These are phyloP conservation scores for Seriola rivoliana DNA, from an alignment of 2,113 vertebrate genomes.

Conservation along the genomic window DNA sequence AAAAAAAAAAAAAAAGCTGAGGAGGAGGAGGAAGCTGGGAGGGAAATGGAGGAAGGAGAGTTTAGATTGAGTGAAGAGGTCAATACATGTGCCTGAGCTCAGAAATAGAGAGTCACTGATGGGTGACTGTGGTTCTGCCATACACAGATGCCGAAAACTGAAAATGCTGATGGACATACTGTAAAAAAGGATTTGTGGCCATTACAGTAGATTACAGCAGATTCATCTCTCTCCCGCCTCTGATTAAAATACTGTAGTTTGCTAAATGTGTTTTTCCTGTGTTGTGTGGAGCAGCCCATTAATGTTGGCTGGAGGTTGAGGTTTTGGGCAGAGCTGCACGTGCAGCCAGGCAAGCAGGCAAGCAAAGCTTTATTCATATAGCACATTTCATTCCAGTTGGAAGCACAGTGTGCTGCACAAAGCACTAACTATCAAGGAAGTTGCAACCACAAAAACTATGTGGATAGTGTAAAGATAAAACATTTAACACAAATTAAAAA, in stretches of 20 bases:
- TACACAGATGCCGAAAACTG: background rate
- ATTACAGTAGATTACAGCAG: conserved; percentile 1
- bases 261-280: background rate
- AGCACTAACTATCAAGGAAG: too few relatives aligned
- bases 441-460: too few relatives aligned
- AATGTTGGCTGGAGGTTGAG: background rate
- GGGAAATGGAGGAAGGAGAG: conserved; percentile 1
- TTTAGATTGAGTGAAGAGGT: conserved; percentile 58
- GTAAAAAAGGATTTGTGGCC: background rate
- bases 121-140: conserved; percentile 13
- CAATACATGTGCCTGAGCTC: conserved; percentile 36
- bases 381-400: too few relatives aligned
- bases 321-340: background rate
- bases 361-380: too few relatives aligned
- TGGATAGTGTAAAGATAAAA: too few relatives aligned
- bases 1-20: conserved; percentile 15
- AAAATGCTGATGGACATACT: conserved; percentile 16
- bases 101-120: conserved; percentile 49
- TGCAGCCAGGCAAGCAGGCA: background rate
- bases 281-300: background rate
- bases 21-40: conserved; percentile 37
- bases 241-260: background rate
- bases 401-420: too few relatives aligned
- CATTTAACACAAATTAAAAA: too few relatives aligned
- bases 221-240: background rate